A percentile compares a stretch with the other conserved stretches of the same genome.
Evolutionary conservation across 2,797 vertebrate genomes (phyloP).

Genomic region (Phyllotis vaccarum): DNA sequence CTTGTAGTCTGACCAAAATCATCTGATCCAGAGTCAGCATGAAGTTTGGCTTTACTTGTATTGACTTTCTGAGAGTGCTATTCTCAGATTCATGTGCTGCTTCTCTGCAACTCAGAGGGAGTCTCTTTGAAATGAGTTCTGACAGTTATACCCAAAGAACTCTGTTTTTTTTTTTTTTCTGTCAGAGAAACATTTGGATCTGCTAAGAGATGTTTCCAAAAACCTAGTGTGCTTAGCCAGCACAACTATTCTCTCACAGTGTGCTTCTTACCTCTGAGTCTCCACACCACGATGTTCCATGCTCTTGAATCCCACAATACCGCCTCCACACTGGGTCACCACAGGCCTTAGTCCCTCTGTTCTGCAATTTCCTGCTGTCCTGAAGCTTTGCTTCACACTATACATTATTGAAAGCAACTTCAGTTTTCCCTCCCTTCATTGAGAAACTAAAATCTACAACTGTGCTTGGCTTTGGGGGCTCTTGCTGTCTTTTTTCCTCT

Average conservation of each 20-base stretch:
- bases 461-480: background rate
- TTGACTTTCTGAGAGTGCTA: background rate
- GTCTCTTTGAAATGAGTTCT: background rate
- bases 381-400: background rate
- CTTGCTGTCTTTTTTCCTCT: background rate
- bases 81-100: background rate
- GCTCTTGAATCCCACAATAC: background rate
- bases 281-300: background rate
- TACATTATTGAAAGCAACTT: background rate
- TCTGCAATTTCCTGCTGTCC: background rate
- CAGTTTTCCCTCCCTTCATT: no score
- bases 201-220: background rate
- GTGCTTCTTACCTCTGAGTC: no score
- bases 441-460: background rate
- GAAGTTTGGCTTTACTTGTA: no score
- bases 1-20: background rate
- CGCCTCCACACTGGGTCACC: background rate
- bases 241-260: background rate
- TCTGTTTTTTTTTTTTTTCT: no score
- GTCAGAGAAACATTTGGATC: background rate
- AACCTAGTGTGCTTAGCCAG: no score
- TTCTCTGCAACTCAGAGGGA: background rate
- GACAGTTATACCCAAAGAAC: background rate
- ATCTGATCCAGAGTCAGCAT: background rate
- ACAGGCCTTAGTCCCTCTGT: background rate